These are phyloP conservation scores for Periophthalmus magnuspinnatus DNA, from an alignment of 2,797 vertebrate genomes.

Conservation along the genomic window DNA sequence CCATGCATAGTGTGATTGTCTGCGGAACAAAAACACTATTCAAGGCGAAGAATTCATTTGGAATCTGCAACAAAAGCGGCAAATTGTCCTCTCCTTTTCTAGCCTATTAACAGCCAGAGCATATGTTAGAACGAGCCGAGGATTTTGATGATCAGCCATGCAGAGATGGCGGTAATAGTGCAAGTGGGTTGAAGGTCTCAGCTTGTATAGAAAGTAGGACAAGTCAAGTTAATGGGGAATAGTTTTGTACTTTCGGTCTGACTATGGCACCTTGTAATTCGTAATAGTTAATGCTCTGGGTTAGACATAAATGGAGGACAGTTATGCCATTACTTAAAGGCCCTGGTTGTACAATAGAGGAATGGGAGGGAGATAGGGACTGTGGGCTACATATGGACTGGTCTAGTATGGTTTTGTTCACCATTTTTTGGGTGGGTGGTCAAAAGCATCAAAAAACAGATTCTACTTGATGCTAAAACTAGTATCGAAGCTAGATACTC, in stretches of 20 bases:
- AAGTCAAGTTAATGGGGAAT: constrained; percentile 28
- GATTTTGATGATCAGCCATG: constrained; percentile 27
- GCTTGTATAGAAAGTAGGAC: constrained; percentile 24
- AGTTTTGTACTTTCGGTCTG: constrained; percentile 4
- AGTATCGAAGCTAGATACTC: too few species aligned
- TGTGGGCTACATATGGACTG: too few species aligned
- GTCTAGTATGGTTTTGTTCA: too few species aligned
- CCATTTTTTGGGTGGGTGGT: too few species aligned
- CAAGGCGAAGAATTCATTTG: background rate
- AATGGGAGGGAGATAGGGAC: too few species aligned
- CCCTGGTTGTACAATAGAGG: constrained; percentile 20
- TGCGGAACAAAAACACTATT: constrained; percentile 1
- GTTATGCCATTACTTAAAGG: constrained; percentile 17
- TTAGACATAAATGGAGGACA: constrained; percentile 1
- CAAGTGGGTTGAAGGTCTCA: constrained; percentile 29
- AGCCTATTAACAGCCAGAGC: constrained; percentile 5
- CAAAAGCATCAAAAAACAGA: too few species aligned
- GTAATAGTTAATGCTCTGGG: constrained; percentile 8
- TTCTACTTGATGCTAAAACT: too few species aligned
- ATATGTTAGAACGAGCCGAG: constrained; percentile 32
- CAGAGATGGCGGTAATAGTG: constrained; percentile 33
- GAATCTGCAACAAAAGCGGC: constrained; percentile 5
- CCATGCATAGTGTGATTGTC: constrained; percentile 1
- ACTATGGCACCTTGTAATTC: constrained; percentile 15
- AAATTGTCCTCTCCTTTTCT: constrained; percentile 9